phyloP scores from a whole-genome alignment of 64 coral and sea anemone species.

The Actinia tenebrosa region DNA sequence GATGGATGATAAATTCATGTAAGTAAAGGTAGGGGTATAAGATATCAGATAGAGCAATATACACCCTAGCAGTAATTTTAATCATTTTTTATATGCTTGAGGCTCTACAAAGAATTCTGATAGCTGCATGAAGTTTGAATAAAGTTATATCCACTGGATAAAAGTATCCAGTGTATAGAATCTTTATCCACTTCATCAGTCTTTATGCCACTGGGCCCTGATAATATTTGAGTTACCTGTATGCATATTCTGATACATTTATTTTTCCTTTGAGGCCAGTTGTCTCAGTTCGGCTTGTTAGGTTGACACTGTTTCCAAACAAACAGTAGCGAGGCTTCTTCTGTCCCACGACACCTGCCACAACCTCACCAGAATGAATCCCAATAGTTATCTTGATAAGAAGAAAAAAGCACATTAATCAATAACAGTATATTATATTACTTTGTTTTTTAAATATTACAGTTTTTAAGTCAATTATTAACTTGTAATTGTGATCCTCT shows the following conservation, averaged over 20 bases:
- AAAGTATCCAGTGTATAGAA: too few species aligned
- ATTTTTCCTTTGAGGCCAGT: constrained; percentile 94
- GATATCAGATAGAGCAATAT: background rate
- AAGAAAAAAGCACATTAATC: background rate
- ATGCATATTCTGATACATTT: constrained; percentile 91
- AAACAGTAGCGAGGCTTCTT: constrained; percentile 93
- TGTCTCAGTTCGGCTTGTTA: constrained; percentile 92
- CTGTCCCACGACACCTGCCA: constrained; percentile 93
- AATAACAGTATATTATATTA: background rate
- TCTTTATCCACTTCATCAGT: too few species aligned
- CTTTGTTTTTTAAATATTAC: background rate
- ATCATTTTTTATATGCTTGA: background rate
- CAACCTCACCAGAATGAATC: constrained; percentile 95
- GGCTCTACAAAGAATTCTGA: too few species aligned
- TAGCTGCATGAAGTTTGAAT: too few species aligned
- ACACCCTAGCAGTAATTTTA: background rate
- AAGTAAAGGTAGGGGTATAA: background rate
- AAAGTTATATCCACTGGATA: too few species aligned
- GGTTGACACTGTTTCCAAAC: constrained; percentile 95
- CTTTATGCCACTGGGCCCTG: background rate
- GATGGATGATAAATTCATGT: background rate
- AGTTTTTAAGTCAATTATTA: background rate
- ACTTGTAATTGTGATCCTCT: constrained; percentile 62
- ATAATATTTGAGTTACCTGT: constrained; percentile 49
- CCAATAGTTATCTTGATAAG: constrained; percentile 81